Evolutionary conservation across 2,888 invertebrate genomes (phyloP), one percentile per base, ranked within the genome.

Genomic region (Tinea pellionella): DNA sequence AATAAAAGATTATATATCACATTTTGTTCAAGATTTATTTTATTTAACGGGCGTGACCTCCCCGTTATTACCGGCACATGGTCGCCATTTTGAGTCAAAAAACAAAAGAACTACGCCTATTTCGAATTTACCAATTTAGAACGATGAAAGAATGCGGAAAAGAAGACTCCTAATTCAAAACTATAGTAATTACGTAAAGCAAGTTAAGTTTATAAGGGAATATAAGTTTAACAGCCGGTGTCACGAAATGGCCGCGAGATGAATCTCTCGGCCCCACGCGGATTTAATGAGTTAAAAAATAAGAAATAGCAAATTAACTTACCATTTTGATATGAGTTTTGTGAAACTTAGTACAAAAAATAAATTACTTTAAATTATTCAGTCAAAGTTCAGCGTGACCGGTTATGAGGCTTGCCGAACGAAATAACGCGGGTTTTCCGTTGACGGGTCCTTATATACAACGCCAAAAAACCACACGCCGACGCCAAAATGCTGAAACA

Each of bases 351-450:
- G 68, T 69, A 78, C 79, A 82, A 69, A 59, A 75, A 77, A 80
- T 81, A 84, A 82, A 74, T 83, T 81, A 85, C 67, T 66, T 75
- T 60, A 78, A 80, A 70, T 69, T 67, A 67, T 63, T 83, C 83
- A 82, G 83, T 86, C 80, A 78, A 78, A 88, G 89, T 89, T 89
- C 88, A 82, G 89, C 88, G 77, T 73, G 78, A 89, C 91, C 90
- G 88, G 90, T 87, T 82, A 92, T 90, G 92, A 86, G 89, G 91
- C 88, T 90, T 89, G 87, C 90, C 89, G 89, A 92, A 91, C 91
- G 89, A 89, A 83, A 83, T 89, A 85, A 83, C 67, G 67, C 67
- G 66, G 72, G 77, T 84, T 80, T 75, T 73, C 70, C 75, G 74
- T 76, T 77, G 79, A 71, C 73, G 69, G 75, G 71, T 68, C 74